Evolutionary conservation across 1,140 invertebrate species (phyloP).

Genomic region (Sogatella furcifera): DNA sequence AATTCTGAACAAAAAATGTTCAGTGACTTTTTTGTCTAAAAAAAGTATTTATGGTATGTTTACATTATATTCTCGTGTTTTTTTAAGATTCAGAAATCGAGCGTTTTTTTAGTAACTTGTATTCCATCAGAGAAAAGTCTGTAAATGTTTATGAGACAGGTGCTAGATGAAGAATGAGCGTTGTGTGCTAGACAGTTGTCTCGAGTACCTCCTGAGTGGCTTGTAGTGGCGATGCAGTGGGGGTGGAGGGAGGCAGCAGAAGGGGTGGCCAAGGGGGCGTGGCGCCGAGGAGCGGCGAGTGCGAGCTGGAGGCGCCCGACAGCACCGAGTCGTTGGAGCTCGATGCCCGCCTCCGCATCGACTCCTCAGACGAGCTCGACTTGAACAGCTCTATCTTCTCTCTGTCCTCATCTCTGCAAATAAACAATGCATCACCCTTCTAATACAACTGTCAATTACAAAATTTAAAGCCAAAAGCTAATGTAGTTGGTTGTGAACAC

Average conservation of each 20-base stretch:
- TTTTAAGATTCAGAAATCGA: too few relatives aligned
- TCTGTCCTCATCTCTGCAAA: constrained; percentile 47
- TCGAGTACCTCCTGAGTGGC: constrained; percentile 44
- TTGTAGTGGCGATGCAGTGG: not conserved
- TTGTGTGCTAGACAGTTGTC: constrained; percentile 40
- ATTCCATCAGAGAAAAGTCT: too few relatives aligned
- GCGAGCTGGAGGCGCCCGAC: constrained; percentile 34
- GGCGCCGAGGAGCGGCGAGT: constrained; percentile 23
- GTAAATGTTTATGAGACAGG: too few relatives aligned
- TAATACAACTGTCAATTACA: too few relatives aligned
- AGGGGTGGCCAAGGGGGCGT: constrained; percentile 26
- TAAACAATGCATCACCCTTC: not conserved
- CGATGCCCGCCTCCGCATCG: constrained; percentile 44
- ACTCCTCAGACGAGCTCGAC: constrained; percentile 47
- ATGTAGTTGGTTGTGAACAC: too few relatives aligned
- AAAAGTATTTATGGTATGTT: too few relatives aligned
- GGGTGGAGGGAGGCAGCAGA: not conserved
- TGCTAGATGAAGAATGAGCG: too few relatives aligned
- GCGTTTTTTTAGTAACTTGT: too few relatives aligned
- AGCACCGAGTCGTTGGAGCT: constrained; percentile 47
- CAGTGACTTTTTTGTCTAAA: too few relatives aligned
- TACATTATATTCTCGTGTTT: too few relatives aligned
- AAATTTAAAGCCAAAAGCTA: too few relatives aligned
- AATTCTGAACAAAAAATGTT: too few relatives aligned
- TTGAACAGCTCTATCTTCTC: constrained; percentile 47